Conservation (phyloP, 2,797 vertebrate species). For the Leptodactylus fallax region DNA sequence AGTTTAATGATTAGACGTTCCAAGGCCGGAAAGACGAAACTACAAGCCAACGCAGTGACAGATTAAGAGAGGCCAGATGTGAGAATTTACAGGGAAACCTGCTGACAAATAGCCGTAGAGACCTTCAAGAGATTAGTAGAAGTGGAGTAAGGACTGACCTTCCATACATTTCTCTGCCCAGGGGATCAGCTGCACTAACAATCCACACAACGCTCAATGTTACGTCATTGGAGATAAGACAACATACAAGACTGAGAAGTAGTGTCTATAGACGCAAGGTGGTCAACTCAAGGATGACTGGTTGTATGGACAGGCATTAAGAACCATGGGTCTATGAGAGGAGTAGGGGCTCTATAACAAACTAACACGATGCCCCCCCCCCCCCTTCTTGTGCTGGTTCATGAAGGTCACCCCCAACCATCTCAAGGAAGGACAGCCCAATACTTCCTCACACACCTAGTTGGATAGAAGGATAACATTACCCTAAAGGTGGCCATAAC, state of each 20-base stretch:
- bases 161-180: background rate
- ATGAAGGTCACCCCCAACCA: background rate
- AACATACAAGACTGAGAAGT: background rate
- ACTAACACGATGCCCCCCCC: background rate
- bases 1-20: slow-evolving; percentile 51
- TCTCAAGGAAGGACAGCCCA: background rate
- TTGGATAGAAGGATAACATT: no score
- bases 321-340: background rate
- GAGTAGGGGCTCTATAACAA: background rate
- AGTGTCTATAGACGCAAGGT: background rate
- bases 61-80: slow-evolving; percentile 47
- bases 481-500: no score
- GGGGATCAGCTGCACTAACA: background rate
- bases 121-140: slow-evolving; percentile 35
- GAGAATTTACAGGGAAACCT: slow-evolving; percentile 19
- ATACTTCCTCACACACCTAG: background rate
- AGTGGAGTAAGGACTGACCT: background rate
- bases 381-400: background rate
- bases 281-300: background rate
- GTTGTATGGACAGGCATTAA: background rate
- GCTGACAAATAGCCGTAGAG: slow-evolving; percentile 25
- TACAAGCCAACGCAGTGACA: background rate
- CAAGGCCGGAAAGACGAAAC: slow-evolving; percentile 40
- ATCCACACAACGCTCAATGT: background rate
- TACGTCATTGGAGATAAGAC: background rate